Base-by-base conservation (phyloP, 1,140 invertebrate genomes). In the Onthophagus taurus region DNA sequence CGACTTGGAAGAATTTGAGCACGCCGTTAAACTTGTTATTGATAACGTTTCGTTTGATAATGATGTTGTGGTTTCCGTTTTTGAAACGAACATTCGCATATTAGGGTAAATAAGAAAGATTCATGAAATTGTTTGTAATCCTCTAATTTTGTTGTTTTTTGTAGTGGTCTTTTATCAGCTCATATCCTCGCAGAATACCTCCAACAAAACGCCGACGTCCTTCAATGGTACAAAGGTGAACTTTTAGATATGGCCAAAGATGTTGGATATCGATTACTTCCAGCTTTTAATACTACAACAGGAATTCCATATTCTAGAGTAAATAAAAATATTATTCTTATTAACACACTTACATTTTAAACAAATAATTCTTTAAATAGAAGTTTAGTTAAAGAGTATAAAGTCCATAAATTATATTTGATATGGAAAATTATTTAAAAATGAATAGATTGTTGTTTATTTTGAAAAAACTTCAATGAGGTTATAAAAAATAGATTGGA, bases 51-150 rank as follows among this genome's bases (percentile, higher is more conserved):
- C 71, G 45, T 97, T 98, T 68, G 90, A 98, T 67, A 85, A 78
- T 51, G 91, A 98, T 71, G 78, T 98, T 44, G 80, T 95, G 47
- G 94, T 99, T 11, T 97, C 93, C 1, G 89, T 99, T 5, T 99
- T 99, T 71, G 95, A 99, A 71, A 97, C 93, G 8, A 99, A 98
- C 65, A 98, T 98, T 57, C 72, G 95, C 47, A 84, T 98, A 69
- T 70, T 98, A 18, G 95, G 95, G 83, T 91, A 71, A 76, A 75
- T 73, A 24, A 2, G 11, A n/a, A 26, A 26, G n/a, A 26, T 26
- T 26, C 6, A 26, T 26, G n/a, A 26, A 7, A 26, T 7, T n/a
- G n/a, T 26, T 6, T 26, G 6, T 7, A n/a, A 26, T 26, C 23
- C n/a, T 6, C 23, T 6, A 26, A 7, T 26, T n/a, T n/a, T n/a